phyloP scores from a whole-genome alignment of 2,888 invertebrate species.

The Slavum lentiscoides region DNA sequence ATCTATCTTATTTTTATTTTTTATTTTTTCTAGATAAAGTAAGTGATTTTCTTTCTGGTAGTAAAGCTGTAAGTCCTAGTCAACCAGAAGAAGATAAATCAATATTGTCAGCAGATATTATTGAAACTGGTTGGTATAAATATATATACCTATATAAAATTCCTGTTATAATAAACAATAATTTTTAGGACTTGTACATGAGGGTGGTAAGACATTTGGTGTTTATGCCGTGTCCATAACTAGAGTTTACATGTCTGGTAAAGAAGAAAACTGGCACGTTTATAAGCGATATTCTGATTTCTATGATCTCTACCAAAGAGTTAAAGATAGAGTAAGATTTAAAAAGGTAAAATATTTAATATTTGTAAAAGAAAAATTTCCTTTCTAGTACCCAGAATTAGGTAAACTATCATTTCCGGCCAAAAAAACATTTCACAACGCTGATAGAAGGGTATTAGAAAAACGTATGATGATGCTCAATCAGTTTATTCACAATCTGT shows the following conservation, averaged over 20 bases:
- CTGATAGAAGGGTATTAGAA: constrained; percentile 81
- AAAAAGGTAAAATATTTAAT: background rate
- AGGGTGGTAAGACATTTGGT: constrained; percentile 83
- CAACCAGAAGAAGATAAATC: constrained; percentile 54
- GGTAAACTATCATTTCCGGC: constrained; percentile 81
- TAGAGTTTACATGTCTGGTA: constrained; percentile 67
- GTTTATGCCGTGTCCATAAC: constrained; percentile 85
- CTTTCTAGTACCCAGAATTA: constrained; percentile 75
- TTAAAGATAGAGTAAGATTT: constrained; percentile 70
- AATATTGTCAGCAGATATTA: constrained; percentile 59
- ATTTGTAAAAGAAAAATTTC: background rate
- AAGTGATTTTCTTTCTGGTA: constrained; percentile 37
- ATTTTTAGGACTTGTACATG: constrained; percentile 71
- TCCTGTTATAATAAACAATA: background rate
- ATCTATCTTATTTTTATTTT: background rate
- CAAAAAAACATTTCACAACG: constrained; percentile 92
- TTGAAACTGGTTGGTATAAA: constrained; percentile 56
- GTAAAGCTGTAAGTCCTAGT: constrained; percentile 37
- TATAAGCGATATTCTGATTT: constrained; percentile 93
- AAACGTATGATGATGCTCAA: constrained; percentile 81
- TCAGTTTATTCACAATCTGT: constrained; percentile 75
- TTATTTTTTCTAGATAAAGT: constrained; percentile 40
- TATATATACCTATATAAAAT: background rate
- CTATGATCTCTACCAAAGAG: constrained; percentile 80
- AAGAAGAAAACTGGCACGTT: constrained; percentile 84